These are phyloP conservation scores for Bedellia somnulentella DNA, from an alignment of 2,888 invertebrate genomes.

Conservation along the genomic window DNA sequence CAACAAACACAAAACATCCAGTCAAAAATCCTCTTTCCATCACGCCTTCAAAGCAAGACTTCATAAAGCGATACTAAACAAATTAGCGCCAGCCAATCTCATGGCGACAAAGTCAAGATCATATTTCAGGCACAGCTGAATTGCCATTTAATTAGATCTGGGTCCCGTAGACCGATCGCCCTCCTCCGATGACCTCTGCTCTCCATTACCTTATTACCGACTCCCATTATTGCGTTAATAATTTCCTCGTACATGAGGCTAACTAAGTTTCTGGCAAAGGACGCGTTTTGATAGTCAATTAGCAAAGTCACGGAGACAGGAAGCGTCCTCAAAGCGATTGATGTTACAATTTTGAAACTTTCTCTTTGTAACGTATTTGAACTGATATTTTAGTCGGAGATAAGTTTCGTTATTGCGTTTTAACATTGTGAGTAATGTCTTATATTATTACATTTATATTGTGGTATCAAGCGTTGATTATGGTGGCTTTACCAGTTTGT, in stretches of 20 bases:
- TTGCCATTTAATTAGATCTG: slow-evolving; percentile 42
- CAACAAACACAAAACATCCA: no score
- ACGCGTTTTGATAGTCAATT: slow-evolving; percentile 56
- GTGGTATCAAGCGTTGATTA: no score
- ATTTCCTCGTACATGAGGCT: slow-evolving; percentile 52
- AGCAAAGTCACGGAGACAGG: slow-evolving; percentile 37
- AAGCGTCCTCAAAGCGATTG: slow-evolving; percentile 34
- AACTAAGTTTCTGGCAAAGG: slow-evolving; percentile 50
- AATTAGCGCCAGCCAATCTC: slow-evolving; percentile 24
- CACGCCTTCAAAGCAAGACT: no score
- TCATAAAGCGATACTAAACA: slow-evolving; percentile 19
- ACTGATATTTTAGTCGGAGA: no score
- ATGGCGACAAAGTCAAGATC: slow-evolving; percentile 23
- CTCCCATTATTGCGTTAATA: slow-evolving; percentile 52
- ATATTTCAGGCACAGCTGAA: slow-evolving; percentile 28
- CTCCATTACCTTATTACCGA: slow-evolving; percentile 53
- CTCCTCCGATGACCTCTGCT: slow-evolving; percentile 33
- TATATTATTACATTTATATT: no score
- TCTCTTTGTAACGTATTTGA: no score
- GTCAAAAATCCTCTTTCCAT: no score
- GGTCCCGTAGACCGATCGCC: slow-evolving; percentile 18
- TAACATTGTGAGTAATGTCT: no score
- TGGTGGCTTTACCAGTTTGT: no score
- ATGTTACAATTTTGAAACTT: no score
- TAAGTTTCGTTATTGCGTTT: no score